These are phyloP conservation scores for Heliconius sara DNA, from an alignment of 2,888 invertebrate genomes.

Conservation along the genomic window DNA sequence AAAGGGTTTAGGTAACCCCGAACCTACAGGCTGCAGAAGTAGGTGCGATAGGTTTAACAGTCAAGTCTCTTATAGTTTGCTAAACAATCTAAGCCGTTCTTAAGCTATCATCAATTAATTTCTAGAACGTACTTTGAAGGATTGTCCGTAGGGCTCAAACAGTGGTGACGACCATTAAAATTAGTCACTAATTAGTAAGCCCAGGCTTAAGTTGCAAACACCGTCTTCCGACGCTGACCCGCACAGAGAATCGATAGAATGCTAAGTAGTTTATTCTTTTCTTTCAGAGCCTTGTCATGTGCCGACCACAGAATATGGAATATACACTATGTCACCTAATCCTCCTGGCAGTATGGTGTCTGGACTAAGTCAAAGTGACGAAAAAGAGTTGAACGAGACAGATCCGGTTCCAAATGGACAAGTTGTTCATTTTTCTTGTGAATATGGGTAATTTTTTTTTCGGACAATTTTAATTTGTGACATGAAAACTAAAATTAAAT, in stretches of 20 bases:
- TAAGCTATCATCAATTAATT: not conserved
- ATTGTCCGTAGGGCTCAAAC: not conserved
- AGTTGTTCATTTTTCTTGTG: conserved; percentile 90
- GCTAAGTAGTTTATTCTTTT: not conserved
- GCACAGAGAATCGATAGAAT: not conserved
- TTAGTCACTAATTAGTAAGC: not conserved
- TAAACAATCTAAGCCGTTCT: not conserved
- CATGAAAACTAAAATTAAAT: not conserved
- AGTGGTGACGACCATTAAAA: no score
- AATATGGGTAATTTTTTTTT: conserved; percentile 82
- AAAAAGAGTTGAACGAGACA: conserved; percentile 83
- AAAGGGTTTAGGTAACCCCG: no score
- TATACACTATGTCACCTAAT: conserved; percentile 84
- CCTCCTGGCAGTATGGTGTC: conserved; percentile 57
- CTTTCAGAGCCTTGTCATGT: conserved; percentile 87
- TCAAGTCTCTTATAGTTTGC: not conserved
- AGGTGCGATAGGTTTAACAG: not conserved
- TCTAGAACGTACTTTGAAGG: not conserved
- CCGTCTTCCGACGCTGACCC: not conserved
- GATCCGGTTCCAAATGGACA: conserved; percentile 87
- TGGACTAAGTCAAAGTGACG: conserved; percentile 70
- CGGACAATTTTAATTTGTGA: not conserved
- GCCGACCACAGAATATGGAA: conserved; percentile 87
- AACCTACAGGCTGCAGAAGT: not conserved
- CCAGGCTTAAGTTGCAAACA: not conserved